phyloP scores from a whole-genome alignment of 2,888 invertebrate genomes.

The Mycalesis mineus region DNA sequence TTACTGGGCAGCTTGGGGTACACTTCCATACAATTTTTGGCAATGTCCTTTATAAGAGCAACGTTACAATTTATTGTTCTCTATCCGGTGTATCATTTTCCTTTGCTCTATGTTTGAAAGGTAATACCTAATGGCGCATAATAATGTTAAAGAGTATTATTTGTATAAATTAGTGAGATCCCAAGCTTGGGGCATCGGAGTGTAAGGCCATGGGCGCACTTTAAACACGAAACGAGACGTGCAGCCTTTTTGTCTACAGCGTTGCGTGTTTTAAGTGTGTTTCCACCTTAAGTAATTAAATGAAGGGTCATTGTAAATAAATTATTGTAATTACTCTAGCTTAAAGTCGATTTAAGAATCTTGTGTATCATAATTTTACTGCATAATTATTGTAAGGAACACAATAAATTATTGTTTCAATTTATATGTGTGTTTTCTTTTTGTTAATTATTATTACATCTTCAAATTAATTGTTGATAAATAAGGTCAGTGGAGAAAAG shows the following conservation, averaged over 20 bases:
- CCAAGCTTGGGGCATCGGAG: constrained; percentile 1
- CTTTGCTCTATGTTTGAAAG: no score
- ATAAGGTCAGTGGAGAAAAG: no score
- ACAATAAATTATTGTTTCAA: constrained; percentile 77
- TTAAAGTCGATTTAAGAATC: constrained; percentile 48
- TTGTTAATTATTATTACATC: no score
- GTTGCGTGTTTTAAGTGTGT: not conserved
- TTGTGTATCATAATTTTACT: constrained; percentile 55
- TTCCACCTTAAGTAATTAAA: not conserved
- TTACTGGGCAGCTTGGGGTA: no score
- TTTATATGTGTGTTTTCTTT: constrained; percentile 40
- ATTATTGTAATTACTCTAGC: constrained; percentile 54
- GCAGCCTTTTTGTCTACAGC: not conserved
- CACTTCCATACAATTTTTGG: no score
- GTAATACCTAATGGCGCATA: constrained; percentile 10
- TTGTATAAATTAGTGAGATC: constrained; percentile 38
- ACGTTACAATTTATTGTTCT: no score
- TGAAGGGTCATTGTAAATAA: constrained; percentile 55
- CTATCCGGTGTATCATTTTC: no score
- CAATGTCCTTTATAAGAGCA: no score
- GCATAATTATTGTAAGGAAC: constrained; percentile 62
- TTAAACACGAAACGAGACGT: not conserved
- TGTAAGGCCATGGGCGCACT: not conserved
- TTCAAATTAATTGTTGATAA: no score
- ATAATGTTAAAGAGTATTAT: constrained; percentile 47